phyloP scores from a whole-genome alignment of 2,888 invertebrate genomes.

The Eudasyphora cyanicolor region DNA sequence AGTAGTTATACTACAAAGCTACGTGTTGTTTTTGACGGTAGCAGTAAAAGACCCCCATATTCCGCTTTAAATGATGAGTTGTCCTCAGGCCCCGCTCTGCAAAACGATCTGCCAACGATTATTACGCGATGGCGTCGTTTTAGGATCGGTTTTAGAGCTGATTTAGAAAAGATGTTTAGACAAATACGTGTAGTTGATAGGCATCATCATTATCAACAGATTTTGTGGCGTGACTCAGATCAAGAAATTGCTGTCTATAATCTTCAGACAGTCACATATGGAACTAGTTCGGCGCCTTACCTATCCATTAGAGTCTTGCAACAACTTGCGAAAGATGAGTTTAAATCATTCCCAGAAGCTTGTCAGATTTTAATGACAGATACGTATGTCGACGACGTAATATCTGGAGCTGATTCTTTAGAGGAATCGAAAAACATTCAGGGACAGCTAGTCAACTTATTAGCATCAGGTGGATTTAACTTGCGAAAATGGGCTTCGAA shows the following conservation, averaged over 20 bases:
- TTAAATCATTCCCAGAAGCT: slow-evolving; percentile 37
- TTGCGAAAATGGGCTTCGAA: slow-evolving; percentile 60
- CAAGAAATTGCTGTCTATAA: slow-evolving; percentile 44
- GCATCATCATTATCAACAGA: slow-evolving; percentile 55
- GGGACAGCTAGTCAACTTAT: no score
- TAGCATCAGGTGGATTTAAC: slow-evolving; percentile 47
- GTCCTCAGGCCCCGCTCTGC: slow-evolving; percentile 47
- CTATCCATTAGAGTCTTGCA: slow-evolving; percentile 57
- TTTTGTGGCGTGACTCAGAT: slow-evolving; percentile 44
- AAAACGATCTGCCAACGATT: slow-evolving; percentile 48
- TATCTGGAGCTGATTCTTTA: no score
- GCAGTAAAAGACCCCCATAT: neutral
- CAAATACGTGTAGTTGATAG: slow-evolving; percentile 48
- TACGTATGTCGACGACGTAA: slow-evolving; percentile 9
- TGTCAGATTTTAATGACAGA: slow-evolving; percentile 35
- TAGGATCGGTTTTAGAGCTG: slow-evolving; percentile 52
- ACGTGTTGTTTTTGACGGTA: slow-evolving; percentile 50
- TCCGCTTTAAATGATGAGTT: slow-evolving; percentile 43
- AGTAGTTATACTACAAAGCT: slow-evolving; percentile 43
- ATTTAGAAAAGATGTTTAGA: slow-evolving; percentile 57
- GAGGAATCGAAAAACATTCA: no score
- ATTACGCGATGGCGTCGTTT: slow-evolving; percentile 50
- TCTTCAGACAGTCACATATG: slow-evolving; percentile 54
- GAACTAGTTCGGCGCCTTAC: slow-evolving; percentile 53
- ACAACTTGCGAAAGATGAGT: slow-evolving; percentile 51